These are phyloP conservation scores for Ryuthela nishihirai DNA, from an alignment of 2,888 invertebrate genomes.

Conservation along the genomic window DNA sequence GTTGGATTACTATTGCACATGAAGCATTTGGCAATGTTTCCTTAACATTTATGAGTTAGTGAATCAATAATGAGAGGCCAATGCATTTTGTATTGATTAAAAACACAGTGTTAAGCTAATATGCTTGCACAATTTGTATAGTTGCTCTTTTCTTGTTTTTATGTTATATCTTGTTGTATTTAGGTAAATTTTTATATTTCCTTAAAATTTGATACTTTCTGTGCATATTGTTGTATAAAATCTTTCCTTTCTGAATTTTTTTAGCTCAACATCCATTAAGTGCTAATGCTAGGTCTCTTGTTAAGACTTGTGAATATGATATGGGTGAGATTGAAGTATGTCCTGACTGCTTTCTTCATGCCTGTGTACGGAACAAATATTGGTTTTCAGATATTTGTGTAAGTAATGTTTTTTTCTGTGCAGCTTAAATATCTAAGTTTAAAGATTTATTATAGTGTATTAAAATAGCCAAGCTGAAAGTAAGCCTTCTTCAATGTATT, in stretches of 20 bases:
- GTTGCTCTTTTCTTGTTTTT: too few species aligned
- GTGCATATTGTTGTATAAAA: neutral
- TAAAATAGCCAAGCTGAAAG: neutral
- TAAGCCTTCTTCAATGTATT: neutral
- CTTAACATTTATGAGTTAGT: too few species aligned
- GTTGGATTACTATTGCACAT: too few species aligned
- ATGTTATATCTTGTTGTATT: too few species aligned
- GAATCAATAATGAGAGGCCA: too few species aligned
- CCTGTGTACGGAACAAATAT: slow-evolving; percentile 56
- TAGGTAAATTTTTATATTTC: too few species aligned
- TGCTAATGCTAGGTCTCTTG: slow-evolving; percentile 67
- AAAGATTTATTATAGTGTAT: neutral
- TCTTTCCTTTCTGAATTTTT: slow-evolving; percentile 41
- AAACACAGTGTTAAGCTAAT: too few species aligned
- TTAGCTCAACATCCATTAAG: slow-evolving; percentile 74
- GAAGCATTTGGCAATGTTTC: too few species aligned
- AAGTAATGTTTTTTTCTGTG: too few species aligned
- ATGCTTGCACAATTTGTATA: too few species aligned
- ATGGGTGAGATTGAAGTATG: slow-evolving; percentile 90
- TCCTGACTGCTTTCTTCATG: slow-evolving; percentile 67
- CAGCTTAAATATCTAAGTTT: slow-evolving; percentile 10
- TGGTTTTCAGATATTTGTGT: slow-evolving; percentile 92
- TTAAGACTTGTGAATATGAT: slow-evolving; percentile 82
- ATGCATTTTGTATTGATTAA: too few species aligned
- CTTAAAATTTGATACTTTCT: neutral